Conservation (phyloP, 2,113 vertebrate species). For the Thermophis baileyi region DNA sequence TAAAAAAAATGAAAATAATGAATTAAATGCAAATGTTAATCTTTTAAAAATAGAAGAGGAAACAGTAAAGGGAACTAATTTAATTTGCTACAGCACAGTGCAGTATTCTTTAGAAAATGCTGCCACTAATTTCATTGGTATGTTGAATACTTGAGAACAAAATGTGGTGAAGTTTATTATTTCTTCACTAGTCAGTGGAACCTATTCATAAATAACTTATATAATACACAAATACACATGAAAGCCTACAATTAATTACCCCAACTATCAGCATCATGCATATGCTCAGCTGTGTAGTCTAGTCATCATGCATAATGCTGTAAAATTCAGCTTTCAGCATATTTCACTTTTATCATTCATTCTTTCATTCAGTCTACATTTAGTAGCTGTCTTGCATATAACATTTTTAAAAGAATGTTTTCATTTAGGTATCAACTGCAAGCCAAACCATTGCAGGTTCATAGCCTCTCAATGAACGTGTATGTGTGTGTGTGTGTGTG, state of each 20-base stretch:
- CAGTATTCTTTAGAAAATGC: conserved; percentile 22
- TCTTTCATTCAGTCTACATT: not conserved
- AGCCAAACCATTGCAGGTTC: not conserved
- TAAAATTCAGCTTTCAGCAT: not conserved
- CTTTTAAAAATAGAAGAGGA: conserved; percentile 18
- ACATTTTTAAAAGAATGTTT: not conserved
- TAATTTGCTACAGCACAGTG: not conserved
- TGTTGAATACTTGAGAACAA: not conserved
- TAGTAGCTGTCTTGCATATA: not conserved
- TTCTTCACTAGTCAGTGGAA: conserved; percentile 17
- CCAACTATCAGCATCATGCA: not conserved
- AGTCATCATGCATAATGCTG: not conserved
- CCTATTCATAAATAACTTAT: conserved; percentile 24
- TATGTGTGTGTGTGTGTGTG: not conserved
- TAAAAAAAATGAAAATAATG: not conserved
- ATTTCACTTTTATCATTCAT: not conserved
- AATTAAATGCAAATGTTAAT: not conserved
- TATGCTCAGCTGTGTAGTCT: not conserved
- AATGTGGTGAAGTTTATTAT: not conserved
- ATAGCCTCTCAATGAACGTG: not conserved
- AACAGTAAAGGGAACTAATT: conserved; percentile 22
- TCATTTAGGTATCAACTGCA: not conserved
- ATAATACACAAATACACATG: rapidly evolving
- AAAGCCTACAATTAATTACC: not conserved
- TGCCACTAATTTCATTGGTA: not conserved